Base-by-base conservation (phyloP, 2,113 vertebrate species). In the Corydoras sp. region DNA sequence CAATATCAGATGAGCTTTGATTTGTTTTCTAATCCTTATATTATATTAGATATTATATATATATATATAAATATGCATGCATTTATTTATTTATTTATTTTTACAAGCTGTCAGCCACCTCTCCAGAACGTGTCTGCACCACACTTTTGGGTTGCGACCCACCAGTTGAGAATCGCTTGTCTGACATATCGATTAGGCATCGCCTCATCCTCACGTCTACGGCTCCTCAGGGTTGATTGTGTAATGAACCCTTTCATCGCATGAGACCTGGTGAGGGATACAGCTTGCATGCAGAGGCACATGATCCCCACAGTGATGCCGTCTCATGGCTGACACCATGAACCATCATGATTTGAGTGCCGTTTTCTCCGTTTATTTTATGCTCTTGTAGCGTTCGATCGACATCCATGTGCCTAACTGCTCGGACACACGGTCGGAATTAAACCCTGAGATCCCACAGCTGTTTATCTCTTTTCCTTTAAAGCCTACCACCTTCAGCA, bases 401-500 rank as follows among this genome's bases (percentile, higher is more conserved):
- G 35, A 31, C 32, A 49, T 50, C 11, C 54, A 58, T 12, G 4
- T 43, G 35, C 35, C 35, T 43, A 43, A 61, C 64, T 54, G 75
- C 30, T 72, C 49, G 59, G 72, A 75, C 63, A 68, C 31, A 30
- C 58, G 48, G 11, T 54, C 31, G 11, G 51, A 35, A 63, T 69
- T 63, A 48, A 62, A 50, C 14, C 30, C 14, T 58, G 54, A 55
- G 50, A 65, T 62, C 9, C 18, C 77, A 58, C 62, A 64, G 59
- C 29, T 69, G 68, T 80, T 93, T 85, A 91, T 82, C 72, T 82
- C 82, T 87, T 91, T 79, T 85, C 15, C 76, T 81, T 65, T 59
- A 86, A 90, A 99, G 97, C 97, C 79, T 99, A 99, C 76, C 96
- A 99, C 65, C 90, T 99, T 65, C 93, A 96, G 72, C 93, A 91